Conservation (phyloP, 2,888 invertebrate genomes). For the Chaetogeoica ovagalla region DNA sequence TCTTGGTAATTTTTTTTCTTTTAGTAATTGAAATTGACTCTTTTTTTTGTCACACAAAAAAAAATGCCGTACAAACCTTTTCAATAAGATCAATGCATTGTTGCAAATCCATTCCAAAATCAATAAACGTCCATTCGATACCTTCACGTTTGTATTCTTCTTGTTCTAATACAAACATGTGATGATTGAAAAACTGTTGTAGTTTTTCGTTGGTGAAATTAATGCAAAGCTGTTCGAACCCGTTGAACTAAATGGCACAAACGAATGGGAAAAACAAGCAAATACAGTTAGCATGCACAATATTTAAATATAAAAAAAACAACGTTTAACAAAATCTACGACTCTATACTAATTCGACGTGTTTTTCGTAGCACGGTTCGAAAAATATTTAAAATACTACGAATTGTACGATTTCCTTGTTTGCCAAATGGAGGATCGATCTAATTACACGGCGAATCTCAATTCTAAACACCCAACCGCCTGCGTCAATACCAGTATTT, state of each 20-base stretch:
- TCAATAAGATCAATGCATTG: constrained; percentile 87
- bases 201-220: constrained; percentile 95
- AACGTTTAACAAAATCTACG: constrained; percentile 40
- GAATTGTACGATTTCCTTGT: constrained; percentile 23
- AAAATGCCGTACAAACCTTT: constrained; percentile 66
- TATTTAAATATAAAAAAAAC: constrained; percentile 28
- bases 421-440: constrained; percentile 45
- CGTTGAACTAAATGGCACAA: constrained; percentile 72
- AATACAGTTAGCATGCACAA: constrained; percentile 46
- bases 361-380: constrained; percentile 41
- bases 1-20: constrained; percentile 5
- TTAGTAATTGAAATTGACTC: neutral
- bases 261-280: constrained; percentile 54
- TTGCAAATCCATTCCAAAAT: constrained; percentile 93
- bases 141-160: constrained; percentile 92
- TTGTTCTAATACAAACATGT: constrained; percentile 95
- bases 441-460: constrained; percentile 21
- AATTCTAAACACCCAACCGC: constrained; percentile 47
- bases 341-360: constrained; percentile 21
- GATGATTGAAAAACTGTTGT: constrained; percentile 95
- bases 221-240: constrained; percentile 94
- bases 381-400: constrained; percentile 31
- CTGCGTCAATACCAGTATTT: constrained; percentile 49
- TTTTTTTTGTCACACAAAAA: neutral
- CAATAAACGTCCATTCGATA: constrained; percentile 89